These are phyloP conservation scores for Hipparchia sbordonii DNA, from an alignment of 2,888 invertebrate genomes.

Conservation along the genomic window DNA sequence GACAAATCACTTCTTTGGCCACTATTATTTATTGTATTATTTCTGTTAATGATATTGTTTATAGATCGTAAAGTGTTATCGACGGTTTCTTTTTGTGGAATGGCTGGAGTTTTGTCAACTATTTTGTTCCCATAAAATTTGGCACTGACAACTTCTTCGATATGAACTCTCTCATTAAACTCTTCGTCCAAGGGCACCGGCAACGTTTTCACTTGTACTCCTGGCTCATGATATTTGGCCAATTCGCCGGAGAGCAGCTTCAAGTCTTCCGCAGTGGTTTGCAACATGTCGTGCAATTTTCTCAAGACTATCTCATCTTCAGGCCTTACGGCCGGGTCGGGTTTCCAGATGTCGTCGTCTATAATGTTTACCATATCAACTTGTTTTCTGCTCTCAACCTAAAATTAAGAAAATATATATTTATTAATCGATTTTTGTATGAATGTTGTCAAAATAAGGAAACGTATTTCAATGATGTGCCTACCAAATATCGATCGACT, in stretches of 20 bases:
- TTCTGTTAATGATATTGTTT: slow-evolving; percentile 43
- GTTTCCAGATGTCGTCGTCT: slow-evolving; percentile 72
- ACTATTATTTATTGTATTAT: slow-evolving; percentile 48
- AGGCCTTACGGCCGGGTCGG: slow-evolving; percentile 69
- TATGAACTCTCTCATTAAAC: slow-evolving; percentile 76
- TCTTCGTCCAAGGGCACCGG: slow-evolving; percentile 74
- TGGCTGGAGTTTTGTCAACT: slow-evolving; percentile 48
- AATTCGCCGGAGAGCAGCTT: slow-evolving; percentile 73
- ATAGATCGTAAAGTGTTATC: slow-evolving; percentile 37
- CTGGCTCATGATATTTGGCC: slow-evolving; percentile 63
- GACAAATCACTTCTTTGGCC: slow-evolving; percentile 50
- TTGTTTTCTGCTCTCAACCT: slow-evolving; percentile 77
- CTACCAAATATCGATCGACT: slow-evolving; percentile 80
- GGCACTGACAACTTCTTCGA: slow-evolving; percentile 77
- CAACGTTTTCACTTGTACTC: slow-evolving; percentile 59
- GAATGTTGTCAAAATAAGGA: neutral
- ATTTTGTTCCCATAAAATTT: slow-evolving; percentile 75
- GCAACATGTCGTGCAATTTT: slow-evolving; percentile 75
- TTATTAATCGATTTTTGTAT: neutral
- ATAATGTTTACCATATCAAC: slow-evolving; percentile 74
- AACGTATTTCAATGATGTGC: slow-evolving; percentile 37
- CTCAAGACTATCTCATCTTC: slow-evolving; percentile 74
- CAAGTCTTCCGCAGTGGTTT: slow-evolving; percentile 75
- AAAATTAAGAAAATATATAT: slow-evolving; percentile 42
- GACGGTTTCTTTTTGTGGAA: slow-evolving; percentile 30